Evolutionary conservation across 2,888 invertebrate species (phyloP).

Genomic region (Agriotes lineatus): DNA sequence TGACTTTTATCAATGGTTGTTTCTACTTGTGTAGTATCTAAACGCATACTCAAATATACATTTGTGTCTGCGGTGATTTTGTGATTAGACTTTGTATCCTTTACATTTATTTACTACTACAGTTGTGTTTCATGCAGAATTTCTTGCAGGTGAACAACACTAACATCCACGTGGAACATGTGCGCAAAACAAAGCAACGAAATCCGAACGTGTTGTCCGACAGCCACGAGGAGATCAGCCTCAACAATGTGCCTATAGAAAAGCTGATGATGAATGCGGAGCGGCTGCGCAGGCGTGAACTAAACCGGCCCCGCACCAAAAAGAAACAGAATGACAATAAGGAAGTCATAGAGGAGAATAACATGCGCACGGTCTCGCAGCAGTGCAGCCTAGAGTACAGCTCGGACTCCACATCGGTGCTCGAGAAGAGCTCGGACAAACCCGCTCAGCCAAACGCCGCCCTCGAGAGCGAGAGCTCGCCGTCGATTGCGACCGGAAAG

Average conservation of each 20-base stretch:
- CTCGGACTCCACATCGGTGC: constrained; percentile 67
- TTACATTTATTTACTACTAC: no score
- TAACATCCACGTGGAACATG: constrained; percentile 79
- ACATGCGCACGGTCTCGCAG: constrained; percentile 76
- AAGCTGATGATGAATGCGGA: constrained; percentile 59
- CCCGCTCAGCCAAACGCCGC: constrained; percentile 56
- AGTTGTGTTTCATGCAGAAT: no score
- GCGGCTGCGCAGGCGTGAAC: constrained; percentile 55
- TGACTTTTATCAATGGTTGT: no score
- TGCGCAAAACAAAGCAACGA: constrained; percentile 71
- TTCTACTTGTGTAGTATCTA: no score
- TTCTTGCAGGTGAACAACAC: constrained; percentile 88
- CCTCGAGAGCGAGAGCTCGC: constrained; percentile 49
- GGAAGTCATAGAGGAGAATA: constrained; percentile 52
- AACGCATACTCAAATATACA: no score
- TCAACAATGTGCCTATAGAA: constrained; percentile 58
- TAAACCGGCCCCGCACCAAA: constrained; percentile 51
- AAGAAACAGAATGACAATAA: constrained; percentile 54
- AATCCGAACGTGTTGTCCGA: constrained; percentile 78
- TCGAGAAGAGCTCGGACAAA: constrained; percentile 31
- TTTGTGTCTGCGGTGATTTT: no score
- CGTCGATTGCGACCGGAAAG: constrained; percentile 6
- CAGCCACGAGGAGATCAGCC: constrained; percentile 71
- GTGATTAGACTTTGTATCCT: no score
- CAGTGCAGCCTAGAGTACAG: constrained; percentile 80